Percentiles rank a stretch among this genome's conserved stretches.
phyloP scores from a whole-genome alignment of 2,888 invertebrate genomes.

The Meteorus colon region DNA sequence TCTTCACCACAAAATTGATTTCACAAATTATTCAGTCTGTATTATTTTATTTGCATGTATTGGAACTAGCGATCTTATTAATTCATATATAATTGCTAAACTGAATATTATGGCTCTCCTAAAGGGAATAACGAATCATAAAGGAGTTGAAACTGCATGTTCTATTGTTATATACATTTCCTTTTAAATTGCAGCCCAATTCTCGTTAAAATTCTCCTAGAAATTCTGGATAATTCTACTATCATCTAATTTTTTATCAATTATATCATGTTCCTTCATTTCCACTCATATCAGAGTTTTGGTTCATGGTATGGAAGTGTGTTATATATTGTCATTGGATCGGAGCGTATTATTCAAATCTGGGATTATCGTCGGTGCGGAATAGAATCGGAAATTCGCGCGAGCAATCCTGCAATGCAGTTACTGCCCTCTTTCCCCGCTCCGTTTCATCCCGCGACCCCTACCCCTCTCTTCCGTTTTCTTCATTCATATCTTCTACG shows the following conservation, averaged over 20 bases:
- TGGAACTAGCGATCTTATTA: neutral
- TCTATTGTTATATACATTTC: no score
- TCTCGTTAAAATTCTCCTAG: no score
- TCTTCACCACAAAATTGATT: slow-evolving; percentile 19
- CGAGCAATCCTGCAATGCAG: slow-evolving; percentile 36
- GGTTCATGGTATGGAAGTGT: neutral
- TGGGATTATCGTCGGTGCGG: slow-evolving; percentile 20
- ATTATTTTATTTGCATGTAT: neutral
- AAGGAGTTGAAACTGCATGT: no score
- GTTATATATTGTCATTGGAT: neutral
- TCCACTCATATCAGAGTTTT: neutral
- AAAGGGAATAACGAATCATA: no score
- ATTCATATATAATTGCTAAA: neutral
- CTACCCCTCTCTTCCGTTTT: neutral
- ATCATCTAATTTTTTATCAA: no score
- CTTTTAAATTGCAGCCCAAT: no score
- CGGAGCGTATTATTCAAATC: slow-evolving; percentile 18
- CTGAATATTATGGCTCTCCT: no score
- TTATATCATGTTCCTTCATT: neutral
- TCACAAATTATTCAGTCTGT: slow-evolving; percentile 16
- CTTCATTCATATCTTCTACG: slow-evolving; percentile 1
- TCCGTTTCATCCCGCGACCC: no score
- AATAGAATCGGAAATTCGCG: slow-evolving; percentile 39
- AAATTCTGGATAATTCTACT: no score
- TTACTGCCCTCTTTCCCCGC: slow-evolving; percentile 2